A percentile compares a stretch with the other conserved stretches of the same genome.
These are phyloP conservation scores for Odontophorus gujanensis DNA, from an alignment of 2,113 vertebrate genomes.

Conservation along the genomic window DNA sequence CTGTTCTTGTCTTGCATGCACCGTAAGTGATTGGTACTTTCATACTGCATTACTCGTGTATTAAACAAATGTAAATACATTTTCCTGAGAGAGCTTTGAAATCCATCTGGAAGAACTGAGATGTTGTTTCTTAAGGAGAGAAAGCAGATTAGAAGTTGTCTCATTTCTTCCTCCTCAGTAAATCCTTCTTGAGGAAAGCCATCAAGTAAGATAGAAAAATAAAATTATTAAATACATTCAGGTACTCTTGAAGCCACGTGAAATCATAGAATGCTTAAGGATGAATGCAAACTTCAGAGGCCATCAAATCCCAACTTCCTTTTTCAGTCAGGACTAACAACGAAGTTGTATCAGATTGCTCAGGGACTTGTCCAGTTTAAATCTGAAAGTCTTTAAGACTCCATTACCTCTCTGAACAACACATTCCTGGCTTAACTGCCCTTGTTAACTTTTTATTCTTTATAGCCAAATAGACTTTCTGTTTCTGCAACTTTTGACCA, in stretches of 20 bases:
- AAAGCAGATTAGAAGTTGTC: background rate
- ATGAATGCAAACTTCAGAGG: background rate
- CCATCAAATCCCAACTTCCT: background rate
- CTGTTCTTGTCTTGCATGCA: accelerated
- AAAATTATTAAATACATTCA: background rate
- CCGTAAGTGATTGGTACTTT: background rate
- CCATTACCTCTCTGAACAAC: background rate
- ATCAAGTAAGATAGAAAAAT: background rate
- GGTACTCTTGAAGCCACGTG: background rate
- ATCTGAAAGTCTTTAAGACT: background rate
- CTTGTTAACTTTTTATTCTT: background rate
- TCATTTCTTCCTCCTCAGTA: background rate
- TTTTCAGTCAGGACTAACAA: background rate
- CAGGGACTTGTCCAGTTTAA: background rate
- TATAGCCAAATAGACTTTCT: background rate
- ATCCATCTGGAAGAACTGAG: background rate
- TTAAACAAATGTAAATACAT: background rate
- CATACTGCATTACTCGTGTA: background rate
- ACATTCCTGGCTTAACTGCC: background rate
- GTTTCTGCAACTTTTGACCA: background rate
- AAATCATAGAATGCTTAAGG: background rate
- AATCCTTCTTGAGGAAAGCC: background rate
- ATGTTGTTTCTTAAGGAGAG: background rate
- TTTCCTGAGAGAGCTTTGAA: background rate
- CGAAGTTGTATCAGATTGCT: background rate